Evolutionary conservation across 1,140 invertebrate species (phyloP).

Genomic region (Thaumatotibia leucotreta): DNA sequence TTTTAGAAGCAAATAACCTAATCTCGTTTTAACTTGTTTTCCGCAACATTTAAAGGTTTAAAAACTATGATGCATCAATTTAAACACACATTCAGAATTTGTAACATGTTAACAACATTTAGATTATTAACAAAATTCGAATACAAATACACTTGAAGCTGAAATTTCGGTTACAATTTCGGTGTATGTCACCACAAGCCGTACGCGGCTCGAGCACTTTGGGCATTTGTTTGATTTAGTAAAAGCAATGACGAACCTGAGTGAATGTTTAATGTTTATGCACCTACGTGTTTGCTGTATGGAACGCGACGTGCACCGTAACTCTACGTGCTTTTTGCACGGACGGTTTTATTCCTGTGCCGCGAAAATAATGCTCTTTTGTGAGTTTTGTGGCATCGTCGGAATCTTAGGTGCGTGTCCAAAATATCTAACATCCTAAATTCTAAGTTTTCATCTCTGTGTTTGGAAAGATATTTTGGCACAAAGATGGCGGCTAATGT

Average conservation of each 20-base stretch:
- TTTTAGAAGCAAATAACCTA: too few relatives aligned
- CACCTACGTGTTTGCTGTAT: background rate
- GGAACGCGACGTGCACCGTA: background rate
- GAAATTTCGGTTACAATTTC: background rate
- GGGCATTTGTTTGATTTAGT: constrained; percentile 39
- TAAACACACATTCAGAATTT: too few relatives aligned
- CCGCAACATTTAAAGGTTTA: too few relatives aligned
- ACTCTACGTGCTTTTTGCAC: background rate
- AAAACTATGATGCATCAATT: too few relatives aligned
- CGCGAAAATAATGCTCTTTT: background rate
- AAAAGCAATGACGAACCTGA: constrained; percentile 39
- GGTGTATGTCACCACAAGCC: background rate
- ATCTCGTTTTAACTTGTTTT: too few relatives aligned
- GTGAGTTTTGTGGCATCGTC: background rate
- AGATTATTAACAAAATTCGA: background rate
- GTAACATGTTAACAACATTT: too few relatives aligned
- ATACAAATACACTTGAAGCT: background rate
- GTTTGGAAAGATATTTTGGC: too few relatives aligned
- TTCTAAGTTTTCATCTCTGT: background rate
- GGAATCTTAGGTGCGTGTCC: background rate
- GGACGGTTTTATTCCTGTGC: background rate
- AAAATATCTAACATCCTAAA: background rate
- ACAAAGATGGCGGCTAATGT: too few relatives aligned
- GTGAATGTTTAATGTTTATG: constrained; percentile 9
- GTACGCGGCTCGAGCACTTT: background rate